Percentiles rank a stretch among this genome's conserved stretches.
Conservation (phyloP, 2,113 vertebrate genomes). For the Tragelaphus scriptus region DNA sequence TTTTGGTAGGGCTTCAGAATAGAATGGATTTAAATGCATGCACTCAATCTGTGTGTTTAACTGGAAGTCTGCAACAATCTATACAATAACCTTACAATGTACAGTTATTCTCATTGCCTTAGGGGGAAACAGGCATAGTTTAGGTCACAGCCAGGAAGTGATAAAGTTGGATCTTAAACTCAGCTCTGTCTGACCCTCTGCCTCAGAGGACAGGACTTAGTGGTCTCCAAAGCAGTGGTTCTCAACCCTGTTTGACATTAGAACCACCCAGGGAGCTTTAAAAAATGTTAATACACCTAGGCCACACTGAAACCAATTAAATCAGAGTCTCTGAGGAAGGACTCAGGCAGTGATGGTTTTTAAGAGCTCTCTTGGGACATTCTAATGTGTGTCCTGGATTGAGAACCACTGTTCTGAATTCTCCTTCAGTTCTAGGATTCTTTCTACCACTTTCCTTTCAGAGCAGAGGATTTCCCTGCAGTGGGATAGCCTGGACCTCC, state of each 20-base stretch:
- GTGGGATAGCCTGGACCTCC: not conserved
- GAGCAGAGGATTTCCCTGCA: not conserved
- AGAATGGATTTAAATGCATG: not conserved
- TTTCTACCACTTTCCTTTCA: not conserved
- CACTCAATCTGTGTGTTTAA: not conserved
- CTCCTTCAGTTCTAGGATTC: not conserved
- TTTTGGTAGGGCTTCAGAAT: not conserved
- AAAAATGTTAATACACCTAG: not conserved
- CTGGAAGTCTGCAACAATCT: not conserved
- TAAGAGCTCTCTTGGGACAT: not conserved
- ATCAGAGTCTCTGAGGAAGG: not conserved
- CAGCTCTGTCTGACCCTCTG: not conserved
- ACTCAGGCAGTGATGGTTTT: not conserved
- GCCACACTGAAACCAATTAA: not conserved
- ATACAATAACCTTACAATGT: not conserved
- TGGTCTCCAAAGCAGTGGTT: not conserved
- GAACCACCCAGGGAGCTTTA: not conserved
- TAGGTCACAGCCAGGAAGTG: not conserved
- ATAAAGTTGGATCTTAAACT: not conserved
- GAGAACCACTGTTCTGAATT: not conserved
- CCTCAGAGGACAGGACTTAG: not conserved
- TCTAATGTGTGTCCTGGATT: not conserved
- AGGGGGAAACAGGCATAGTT: not conserved
- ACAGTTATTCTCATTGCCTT: not conserved
- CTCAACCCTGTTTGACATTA: not conserved